Conservation (phyloP, 2,797 vertebrate species). For the Hafferia zeledoni region DNA sequence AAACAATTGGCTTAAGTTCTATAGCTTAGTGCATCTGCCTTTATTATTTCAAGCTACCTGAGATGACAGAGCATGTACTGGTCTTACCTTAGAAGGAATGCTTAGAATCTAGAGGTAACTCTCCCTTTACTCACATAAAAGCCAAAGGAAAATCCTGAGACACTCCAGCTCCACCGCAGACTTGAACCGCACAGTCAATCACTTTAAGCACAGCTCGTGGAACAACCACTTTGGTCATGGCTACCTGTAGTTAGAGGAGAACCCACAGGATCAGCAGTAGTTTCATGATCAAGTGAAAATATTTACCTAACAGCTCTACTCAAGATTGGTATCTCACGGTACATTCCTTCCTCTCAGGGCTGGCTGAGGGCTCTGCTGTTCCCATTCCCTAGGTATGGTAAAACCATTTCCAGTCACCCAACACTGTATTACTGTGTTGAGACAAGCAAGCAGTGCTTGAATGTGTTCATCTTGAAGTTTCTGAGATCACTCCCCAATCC, state of each 20-base stretch:
- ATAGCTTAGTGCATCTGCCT: background rate
- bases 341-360: background rate
- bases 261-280: accelerated
- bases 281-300: background rate
- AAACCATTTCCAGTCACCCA: background rate
- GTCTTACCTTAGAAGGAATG: background rate
- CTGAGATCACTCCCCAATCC: background rate
- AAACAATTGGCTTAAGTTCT: background rate
- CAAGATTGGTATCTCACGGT: background rate
- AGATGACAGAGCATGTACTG: background rate
- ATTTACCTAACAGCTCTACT: background rate
- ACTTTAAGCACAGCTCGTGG: constrained; percentile 87
- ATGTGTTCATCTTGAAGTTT: background rate
- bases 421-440: background rate
- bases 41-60: background rate
- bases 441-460: background rate
- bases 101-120: background rate
- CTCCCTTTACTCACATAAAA: constrained; percentile 84
- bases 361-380: background rate
- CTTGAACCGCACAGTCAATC: constrained; percentile 89
- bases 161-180: constrained; percentile 88
- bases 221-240: constrained; percentile 92
- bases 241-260: constrained; percentile 77
- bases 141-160: constrained; percentile 90
- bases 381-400: accelerated